Conservation (phyloP, 2,888 invertebrate species). For the Allygus modestus region DNA sequence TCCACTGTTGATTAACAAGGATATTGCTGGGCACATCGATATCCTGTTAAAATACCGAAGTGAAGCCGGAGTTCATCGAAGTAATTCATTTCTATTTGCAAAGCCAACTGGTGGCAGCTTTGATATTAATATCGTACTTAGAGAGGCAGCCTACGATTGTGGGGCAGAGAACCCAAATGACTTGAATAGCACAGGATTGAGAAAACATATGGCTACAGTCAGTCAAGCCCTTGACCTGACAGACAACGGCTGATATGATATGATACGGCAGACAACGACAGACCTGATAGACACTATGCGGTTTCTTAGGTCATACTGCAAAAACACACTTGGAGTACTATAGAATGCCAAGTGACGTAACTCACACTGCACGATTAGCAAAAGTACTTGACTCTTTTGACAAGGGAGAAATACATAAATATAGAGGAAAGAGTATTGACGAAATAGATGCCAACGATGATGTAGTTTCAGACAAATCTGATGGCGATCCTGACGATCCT, state of each 20-base stretch:
- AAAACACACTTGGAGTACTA: slow-evolving; percentile 28
- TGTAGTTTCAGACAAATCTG: not conserved
- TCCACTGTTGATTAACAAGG: not conserved
- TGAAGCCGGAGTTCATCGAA: not conserved
- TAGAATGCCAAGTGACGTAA: not conserved
- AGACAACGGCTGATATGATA: not conserved
- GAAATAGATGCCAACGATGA: not conserved
- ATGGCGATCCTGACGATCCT: not conserved
- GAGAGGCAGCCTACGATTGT: not conserved
- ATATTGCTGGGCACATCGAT: not conserved
- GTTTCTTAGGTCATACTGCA: slow-evolving; percentile 17
- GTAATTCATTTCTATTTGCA: not conserved
- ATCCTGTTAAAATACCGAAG: not conserved
- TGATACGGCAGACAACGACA: too few relatives aligned
- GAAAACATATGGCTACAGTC: not conserved
- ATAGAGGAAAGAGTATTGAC: slow-evolving; percentile 8
- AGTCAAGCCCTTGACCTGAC: not conserved
- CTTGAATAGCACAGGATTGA: not conserved
- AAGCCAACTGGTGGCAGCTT: not conserved
- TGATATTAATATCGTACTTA: not conserved
- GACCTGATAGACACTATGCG: not conserved
- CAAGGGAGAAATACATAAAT: slow-evolving; percentile 22
- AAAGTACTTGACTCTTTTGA: not conserved
- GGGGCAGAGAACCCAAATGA: not conserved
- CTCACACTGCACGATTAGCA: not conserved